Evolutionary conservation across 2,113 vertebrate genomes (phyloP), one percentile per base, ranked within the genome.

Genomic region (Salminus brasiliensis): DNA sequence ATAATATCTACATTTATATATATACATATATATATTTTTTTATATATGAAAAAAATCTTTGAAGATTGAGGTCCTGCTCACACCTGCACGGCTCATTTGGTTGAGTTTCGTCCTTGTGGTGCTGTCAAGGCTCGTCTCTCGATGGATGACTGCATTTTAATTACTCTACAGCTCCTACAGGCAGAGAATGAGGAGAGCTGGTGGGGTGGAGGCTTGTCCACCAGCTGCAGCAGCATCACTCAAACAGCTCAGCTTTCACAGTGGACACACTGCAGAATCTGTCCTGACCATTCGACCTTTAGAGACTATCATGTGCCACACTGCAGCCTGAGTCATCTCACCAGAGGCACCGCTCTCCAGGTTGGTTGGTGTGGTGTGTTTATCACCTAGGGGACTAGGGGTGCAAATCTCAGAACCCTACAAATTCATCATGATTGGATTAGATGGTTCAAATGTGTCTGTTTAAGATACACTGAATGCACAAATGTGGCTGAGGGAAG

Each of bases 101-200:
- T 49, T 0, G 12, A 9, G 25, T 30, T 62, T 32, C 60, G 74
- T 68, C 27, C 25, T 25, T 59, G n/a, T 66, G 59, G 34, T 57
- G 18, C 84, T 79, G 85, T 84, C 84, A 83, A 43, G 78, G 81
- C 81, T 68, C 83, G 84, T 88, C 85, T 87, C 80, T 89, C 89
- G 89, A 92, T 86, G 73, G 84, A 88, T 88, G 88, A 87, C 76
- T 87, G 67, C 81, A 82, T 69, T 81, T 91, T 88, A 91, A 90
- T 91, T 88, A 86, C 82, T 69, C 73, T 88, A 73, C 47, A 76
- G 60, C 83, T 65, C 65, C n/a, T 25, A 47, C 32, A 68, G 18
- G 57, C 60, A 16, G 27, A 62, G 13, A 2, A 15, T 1, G 15
- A 30, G 59, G 12, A 13, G 27, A 30, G 5, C 59, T 32, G 55